These are phyloP conservation scores for Nasonia giraulti DNA, from an alignment of 1,140 invertebrate genomes.

Conservation along the genomic window DNA sequence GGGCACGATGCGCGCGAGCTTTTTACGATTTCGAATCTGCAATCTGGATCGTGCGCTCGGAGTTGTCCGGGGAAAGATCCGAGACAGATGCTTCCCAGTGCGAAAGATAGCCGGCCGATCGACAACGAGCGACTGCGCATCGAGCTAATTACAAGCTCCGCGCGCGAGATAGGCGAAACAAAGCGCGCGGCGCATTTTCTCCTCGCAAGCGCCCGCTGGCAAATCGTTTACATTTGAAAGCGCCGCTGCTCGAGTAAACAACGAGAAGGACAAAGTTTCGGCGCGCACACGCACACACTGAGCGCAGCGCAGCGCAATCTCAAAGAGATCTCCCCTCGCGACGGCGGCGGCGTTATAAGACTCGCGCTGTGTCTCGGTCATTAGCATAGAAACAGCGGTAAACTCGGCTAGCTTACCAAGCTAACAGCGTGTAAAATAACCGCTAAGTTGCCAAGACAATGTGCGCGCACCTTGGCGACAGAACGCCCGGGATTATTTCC, in stretches of 20 bases:
- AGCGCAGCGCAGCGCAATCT: neutral
- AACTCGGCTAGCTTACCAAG: conserved; percentile 72
- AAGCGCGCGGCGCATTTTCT: neutral
- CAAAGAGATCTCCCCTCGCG: conserved; percentile 14
- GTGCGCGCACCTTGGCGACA: conserved; percentile 54
- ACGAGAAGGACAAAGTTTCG: conserved; percentile 31
- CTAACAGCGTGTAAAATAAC: conserved; percentile 76
- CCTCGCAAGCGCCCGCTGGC: conserved; percentile 8
- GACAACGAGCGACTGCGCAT: too few relatives aligned
- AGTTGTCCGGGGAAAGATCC: neutral
- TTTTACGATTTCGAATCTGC: neutral
- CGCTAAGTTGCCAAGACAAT: conserved; percentile 75
- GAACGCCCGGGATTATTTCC: conserved; percentile 61
- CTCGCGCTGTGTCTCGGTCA: conserved; percentile 59
- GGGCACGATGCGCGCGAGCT: neutral
- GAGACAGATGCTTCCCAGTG: neutral
- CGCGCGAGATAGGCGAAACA: too few relatives aligned
- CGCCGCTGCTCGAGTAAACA: neutral
- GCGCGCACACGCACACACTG: neutral
- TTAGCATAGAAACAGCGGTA: conserved; percentile 74
- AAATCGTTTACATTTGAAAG: conserved; percentile 43
- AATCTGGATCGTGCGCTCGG: neutral
- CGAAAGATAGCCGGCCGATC: neutral
- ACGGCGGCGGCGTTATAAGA: neutral
- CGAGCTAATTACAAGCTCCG: neutral